Evolutionary conservation across 2,113 vertebrate genomes (phyloP), one percentile per base, ranked within the genome.

Genomic region (Coptodon rendalli): DNA sequence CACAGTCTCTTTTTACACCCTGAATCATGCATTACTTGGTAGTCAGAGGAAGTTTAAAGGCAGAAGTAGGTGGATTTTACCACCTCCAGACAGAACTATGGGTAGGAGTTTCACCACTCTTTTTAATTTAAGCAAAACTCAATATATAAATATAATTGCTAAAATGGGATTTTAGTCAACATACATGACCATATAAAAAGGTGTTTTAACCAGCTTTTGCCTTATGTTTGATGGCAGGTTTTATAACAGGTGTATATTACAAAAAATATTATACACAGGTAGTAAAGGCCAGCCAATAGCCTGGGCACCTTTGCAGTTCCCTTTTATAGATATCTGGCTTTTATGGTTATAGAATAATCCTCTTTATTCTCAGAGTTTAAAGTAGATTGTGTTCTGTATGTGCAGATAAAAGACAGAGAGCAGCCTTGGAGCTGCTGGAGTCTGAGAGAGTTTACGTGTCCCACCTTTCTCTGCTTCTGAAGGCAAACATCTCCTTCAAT

Each of bases 371-470:
- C 1, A 57, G 36, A 45, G 5, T n/a, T 63, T 22, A 22, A 63
- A 34, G 19, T 34, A 16, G 10, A 22, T 3, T 87, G 52, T 86
- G 24, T 59, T 16, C 85, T 87, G 7, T 92, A 36, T 56, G 31
- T 31, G 54, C 96, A 99, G 98, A 95, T 90, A 97, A 97, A 96
- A 97, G 98, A 81, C 98, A 99, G 93, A 96, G 96, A 29, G 97
- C 98, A 1, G 98, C 98, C 48, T 95, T 99, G 94, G 98, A 99
- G 93, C 96, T 99, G 92, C 95, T 99, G 90, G 98, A 99, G 93
- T 99, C 98, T 2, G 98, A 99, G 95, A 96, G 98, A 78, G 97
- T 98, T 52, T 99, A 99, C 0, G 98, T 99, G 40, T 98, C 98
- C 52, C 97, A 98, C 87, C 95, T 99, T 57, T 98, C 98, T 80